These are phyloP conservation scores for Perithous albicinctus DNA, from an alignment of 2,888 invertebrate genomes.

Conservation along the genomic window DNA sequence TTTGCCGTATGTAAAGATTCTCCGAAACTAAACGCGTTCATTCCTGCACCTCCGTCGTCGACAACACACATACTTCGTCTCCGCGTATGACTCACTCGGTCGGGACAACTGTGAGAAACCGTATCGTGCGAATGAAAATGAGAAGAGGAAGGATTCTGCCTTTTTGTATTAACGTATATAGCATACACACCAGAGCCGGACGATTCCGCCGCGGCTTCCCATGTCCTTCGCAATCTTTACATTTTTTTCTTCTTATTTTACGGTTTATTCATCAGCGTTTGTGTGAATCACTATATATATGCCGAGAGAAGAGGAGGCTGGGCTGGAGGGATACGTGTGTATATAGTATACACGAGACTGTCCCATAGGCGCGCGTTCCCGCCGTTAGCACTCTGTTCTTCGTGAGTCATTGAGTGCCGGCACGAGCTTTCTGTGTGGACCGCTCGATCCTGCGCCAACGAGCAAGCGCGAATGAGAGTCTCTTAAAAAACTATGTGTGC, in stretches of 20 bases:
- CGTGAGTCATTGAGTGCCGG: slow-evolving; percentile 62
- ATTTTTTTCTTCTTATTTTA: slow-evolving; percentile 40
- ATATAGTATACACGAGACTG: slow-evolving; percentile 11
- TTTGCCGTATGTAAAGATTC: slow-evolving; percentile 28
- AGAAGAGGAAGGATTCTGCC: slow-evolving; percentile 48
- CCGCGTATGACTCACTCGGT: slow-evolving; percentile 24
- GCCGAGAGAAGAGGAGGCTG: neutral
- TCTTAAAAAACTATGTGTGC: neutral
- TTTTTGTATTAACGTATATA: slow-evolving; percentile 42
- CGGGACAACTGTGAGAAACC: slow-evolving; percentile 62
- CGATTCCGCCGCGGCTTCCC: slow-evolving; percentile 58
- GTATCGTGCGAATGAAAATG: slow-evolving; percentile 65
- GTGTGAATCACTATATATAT: slow-evolving; percentile 44
- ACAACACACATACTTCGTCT: slow-evolving; percentile 10
- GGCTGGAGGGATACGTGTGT: slow-evolving; percentile 17
- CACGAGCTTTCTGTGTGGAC: slow-evolving; percentile 60
- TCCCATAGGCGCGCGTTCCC: slow-evolving; percentile 42
- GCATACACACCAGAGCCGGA: slow-evolving; percentile 46
- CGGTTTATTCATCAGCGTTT: slow-evolving; percentile 51
- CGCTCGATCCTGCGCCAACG: slow-evolving; percentile 16
- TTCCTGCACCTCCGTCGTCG: slow-evolving; percentile 39
- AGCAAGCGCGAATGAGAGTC: slow-evolving; percentile 54
- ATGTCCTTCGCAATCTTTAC: slow-evolving; percentile 62
- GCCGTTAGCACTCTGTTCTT: slow-evolving; percentile 38
- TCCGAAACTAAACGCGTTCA: slow-evolving; percentile 39